These are phyloP conservation scores for Lordiphosa fenestrarum DNA, from an alignment of 2,888 invertebrate genomes.

Conservation along the genomic window DNA sequence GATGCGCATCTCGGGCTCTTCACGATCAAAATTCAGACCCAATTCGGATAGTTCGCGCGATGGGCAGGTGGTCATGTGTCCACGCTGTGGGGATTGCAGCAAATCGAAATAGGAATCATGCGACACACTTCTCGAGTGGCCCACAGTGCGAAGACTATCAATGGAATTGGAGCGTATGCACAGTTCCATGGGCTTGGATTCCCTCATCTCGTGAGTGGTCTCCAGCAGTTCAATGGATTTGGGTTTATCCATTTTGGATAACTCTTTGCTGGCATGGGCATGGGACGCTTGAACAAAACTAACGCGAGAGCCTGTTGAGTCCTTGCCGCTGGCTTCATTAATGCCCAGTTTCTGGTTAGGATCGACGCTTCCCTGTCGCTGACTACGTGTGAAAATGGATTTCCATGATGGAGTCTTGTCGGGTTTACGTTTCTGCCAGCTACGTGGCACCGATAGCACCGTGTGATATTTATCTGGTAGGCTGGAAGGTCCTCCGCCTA, in stretches of 20 bases:
- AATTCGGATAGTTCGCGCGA: conserved; percentile 89
- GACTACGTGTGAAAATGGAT: conserved; percentile 80
- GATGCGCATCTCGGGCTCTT: conserved; percentile 92
- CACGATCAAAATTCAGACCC: conserved; percentile 90
- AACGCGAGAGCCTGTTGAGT: conserved; percentile 66
- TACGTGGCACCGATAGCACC: conserved; percentile 90
- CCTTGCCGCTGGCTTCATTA: conserved; percentile 51
- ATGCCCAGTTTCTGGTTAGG: conserved; percentile 45
- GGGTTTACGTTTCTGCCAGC: conserved; percentile 80
- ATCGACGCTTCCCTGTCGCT: conserved; percentile 70
- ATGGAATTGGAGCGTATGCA: conserved; percentile 80
- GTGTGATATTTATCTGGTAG: conserved; percentile 92
- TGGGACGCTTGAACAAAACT: conserved; percentile 76
- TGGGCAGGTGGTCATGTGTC: conserved; percentile 78
- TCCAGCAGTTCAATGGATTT: conserved; percentile 80
- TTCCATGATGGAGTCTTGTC: conserved; percentile 80
- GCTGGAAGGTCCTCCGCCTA: conserved; percentile 89
- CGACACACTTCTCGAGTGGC: conserved; percentile 87
- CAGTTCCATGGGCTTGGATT: conserved; percentile 78
- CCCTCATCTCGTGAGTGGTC: conserved; percentile 60
- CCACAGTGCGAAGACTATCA: conserved; percentile 80
- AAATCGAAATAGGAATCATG: conserved; percentile 96
- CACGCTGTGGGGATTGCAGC: conserved; percentile 80
- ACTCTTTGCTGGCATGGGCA: conserved; percentile 69
- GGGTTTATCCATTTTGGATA: conserved; percentile 75